Base-by-base conservation (phyloP, 2,113 vertebrate species). In the Epinephelus lanceolatus region DNA sequence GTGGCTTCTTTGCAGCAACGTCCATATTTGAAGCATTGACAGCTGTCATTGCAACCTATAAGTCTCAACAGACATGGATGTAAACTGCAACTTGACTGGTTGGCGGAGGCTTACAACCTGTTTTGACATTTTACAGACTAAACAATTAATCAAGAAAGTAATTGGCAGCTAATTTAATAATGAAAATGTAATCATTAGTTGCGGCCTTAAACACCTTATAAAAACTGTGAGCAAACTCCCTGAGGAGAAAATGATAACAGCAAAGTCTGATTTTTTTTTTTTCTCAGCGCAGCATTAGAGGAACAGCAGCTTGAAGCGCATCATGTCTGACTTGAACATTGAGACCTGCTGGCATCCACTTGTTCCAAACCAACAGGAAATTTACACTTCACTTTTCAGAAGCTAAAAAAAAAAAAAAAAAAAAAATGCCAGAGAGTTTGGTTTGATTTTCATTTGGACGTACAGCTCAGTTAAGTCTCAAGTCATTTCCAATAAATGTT, bases 401-500 rank as follows among this genome's bases (percentile, higher is more conserved):
- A n/a, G 71, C 45, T 47, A 30, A 51, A 49, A 3, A 40, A 40
- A 14, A 13, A n/a, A n/a, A 12, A 55, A 18, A 3, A 30, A 30
- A 30, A 30, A 37, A 37, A 37, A 37, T 37, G 8, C 6, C 23
- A 56, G 23, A 25, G 27, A 59, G 15, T 30, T 47, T 25, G 61
- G 27, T 61, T 69, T 55, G 14, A 49, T 82, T 53, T 55, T 14
- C 2, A 21, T 37, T 55, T 14, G 4, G 23, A 59, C 45, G n/a
- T 21, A 14, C 6, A 47, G 56, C 56, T 61, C 67, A 18, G 9
- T 65, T 45, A 17, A 21, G 42, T 69, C 67, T 62, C 49, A 27
- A 56, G 74, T 71, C 42, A 5, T 18, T 66, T 78, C 59, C 19
- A 33, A 65, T 72, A 61, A 67, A 66, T 25, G 55, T 59, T 23